These are phyloP conservation scores for Drosophila seguyi DNA, from an alignment of 1,140 invertebrate species.

Conservation along the genomic window DNA sequence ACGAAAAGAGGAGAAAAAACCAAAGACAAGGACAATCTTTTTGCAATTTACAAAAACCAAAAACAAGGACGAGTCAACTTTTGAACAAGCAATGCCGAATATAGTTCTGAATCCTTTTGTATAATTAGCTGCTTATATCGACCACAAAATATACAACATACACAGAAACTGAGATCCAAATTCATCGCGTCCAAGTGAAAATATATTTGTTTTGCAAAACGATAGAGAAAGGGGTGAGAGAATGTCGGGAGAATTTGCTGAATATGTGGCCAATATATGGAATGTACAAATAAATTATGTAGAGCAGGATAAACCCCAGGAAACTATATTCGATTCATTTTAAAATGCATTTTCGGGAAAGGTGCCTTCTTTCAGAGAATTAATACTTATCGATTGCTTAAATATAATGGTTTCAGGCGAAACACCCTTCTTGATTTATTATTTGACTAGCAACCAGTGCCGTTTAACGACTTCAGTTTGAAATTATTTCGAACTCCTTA, in stretches of 20 bases:
- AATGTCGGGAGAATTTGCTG: constrained; percentile 35
- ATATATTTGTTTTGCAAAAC: constrained; percentile 30
- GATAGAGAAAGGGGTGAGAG: constrained; percentile 16
- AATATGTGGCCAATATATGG: constrained; percentile 60
- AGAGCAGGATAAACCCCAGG: constrained; percentile 19
- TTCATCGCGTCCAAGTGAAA: constrained; percentile 45
- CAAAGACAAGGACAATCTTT: constrained; percentile 76
- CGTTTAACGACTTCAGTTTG: constrained; percentile 20
- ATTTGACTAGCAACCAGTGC: constrained; percentile 1
- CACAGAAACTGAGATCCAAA: constrained; percentile 26
- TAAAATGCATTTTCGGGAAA: constrained; percentile 23
- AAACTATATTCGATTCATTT: constrained; percentile 42
- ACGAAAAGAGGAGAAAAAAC: constrained; percentile 37
- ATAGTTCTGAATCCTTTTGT: constrained; percentile 35
- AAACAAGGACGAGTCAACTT: constrained; percentile 23
- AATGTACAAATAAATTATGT: constrained; percentile 53
- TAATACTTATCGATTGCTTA: constrained; percentile 47
- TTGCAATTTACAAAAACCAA: constrained; percentile 66
- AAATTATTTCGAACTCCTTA: constrained; percentile 45
- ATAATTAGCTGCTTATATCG: constrained; percentile 44
- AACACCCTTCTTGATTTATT: constrained; percentile 36
- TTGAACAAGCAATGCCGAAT: constrained; percentile 31
- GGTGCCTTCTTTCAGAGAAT: constrained; percentile 49
- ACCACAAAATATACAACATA: constrained; percentile 27
- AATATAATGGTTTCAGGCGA: constrained; percentile 53